Base-by-base conservation (phyloP, 2,888 invertebrate species). In the Lacanobia oleracea region DNA sequence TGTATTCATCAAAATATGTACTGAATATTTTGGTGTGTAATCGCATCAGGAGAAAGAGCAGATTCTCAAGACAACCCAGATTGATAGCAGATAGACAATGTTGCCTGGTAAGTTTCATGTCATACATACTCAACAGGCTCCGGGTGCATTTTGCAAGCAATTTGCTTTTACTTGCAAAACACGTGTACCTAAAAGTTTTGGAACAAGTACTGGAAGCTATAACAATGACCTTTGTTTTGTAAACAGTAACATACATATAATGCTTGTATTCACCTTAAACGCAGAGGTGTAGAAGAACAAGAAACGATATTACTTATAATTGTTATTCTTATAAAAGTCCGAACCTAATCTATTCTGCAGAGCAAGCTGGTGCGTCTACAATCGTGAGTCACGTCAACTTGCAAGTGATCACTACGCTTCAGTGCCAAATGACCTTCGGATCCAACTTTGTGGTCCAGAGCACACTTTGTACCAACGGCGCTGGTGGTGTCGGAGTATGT, bases 381-480 rank as follows among this genome's bases (percentile, higher is more conserved):
- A 37, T 84, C 16, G 79, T 91, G 4, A 91, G 90, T 75, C 88
- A 92, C n/a, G 91, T 93, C 33, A 82, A 50, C 70, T 67, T 92
- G 56, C 90, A 87, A 77, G 91, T 92, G 54, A 91, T 92, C 75
- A 80, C 87, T 0, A 81, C 88, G 18, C 57, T 76, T 1, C 81
- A 86, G 60, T 93, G 92, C 77, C 87, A 86, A 54, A 75, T 70
- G 0, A 54, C 69, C 8, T 91, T 83, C 73, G 91, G 90, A 0
- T 6, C 33, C 4, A 40, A 16, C 4, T 89, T 81, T 68, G 89
- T 90, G 2, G 70, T 81, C 9, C 5, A 72, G 0, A 89, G 88
- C 48, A 93, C 88, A 1, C 72, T 93, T 33, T 93, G 93, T 82
- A 93, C 93, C 48, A 90, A 73, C 77, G 93, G 93, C 3, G 82